Conservation (phyloP, 2,113 vertebrate genomes). For the Paraplagusia blochii region DNA sequence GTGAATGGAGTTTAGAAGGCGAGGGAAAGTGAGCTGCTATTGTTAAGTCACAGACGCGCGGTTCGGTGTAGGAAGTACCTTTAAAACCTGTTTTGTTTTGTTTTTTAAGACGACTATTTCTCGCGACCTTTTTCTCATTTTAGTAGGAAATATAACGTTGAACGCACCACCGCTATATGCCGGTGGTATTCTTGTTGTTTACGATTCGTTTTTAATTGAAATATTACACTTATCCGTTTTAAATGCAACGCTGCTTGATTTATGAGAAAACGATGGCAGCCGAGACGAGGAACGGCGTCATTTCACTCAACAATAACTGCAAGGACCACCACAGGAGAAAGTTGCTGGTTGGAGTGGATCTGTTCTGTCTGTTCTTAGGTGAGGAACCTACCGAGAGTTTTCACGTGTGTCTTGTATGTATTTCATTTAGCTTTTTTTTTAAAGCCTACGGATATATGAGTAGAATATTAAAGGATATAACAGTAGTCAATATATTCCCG, state of each 20-base stretch:
- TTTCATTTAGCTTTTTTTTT: too few species aligned
- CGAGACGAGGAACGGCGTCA: slow-evolving; percentile 87
- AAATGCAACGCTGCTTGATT: slow-evolving; percentile 92
- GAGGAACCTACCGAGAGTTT: slow-evolving; percentile 44
- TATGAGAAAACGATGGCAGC: slow-evolving; percentile 92
- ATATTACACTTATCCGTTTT: slow-evolving; percentile 23
- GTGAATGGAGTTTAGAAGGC: slow-evolving; percentile 19
- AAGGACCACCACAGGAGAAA: slow-evolving; percentile 83
- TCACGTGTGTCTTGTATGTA: too few species aligned
- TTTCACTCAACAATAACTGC: slow-evolving; percentile 79
- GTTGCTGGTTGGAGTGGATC: slow-evolving; percentile 86
- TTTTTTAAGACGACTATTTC: too few species aligned
- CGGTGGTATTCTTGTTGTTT: neutral
- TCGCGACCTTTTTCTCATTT: too few species aligned
- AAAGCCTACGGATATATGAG: too few species aligned
- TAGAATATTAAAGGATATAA: too few species aligned
- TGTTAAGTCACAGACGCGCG: neutral
- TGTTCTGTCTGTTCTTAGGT: slow-evolving; percentile 92
- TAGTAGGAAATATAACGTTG: neutral
- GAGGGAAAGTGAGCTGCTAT: neutral
- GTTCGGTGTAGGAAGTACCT: too few species aligned
- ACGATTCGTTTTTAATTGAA: slow-evolving; percentile 3
- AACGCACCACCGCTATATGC: neutral
- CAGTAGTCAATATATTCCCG: too few species aligned
- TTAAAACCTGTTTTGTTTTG: too few species aligned